A percentile compares a stretch with the other conserved stretches of the same genome.
Conservation (phyloP, 1,140 invertebrate species). For the Apis florea region DNA sequence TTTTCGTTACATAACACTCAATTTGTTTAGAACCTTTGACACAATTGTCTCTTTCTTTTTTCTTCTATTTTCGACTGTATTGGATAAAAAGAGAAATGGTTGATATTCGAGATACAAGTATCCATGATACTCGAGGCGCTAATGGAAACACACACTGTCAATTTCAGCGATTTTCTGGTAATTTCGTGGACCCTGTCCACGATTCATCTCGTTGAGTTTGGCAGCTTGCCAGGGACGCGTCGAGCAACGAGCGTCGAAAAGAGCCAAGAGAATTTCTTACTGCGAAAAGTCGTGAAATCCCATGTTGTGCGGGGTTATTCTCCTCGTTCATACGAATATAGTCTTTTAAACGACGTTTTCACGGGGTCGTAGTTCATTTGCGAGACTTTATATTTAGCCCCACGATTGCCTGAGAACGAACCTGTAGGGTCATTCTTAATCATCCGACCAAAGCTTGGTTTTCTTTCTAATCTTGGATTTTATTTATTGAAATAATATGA, state of each 20-base stretch:
- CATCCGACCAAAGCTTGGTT: background rate
- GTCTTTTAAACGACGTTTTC: constrained; percentile 47
- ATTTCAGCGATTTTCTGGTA: constrained; percentile 36
- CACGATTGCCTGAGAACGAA: background rate
- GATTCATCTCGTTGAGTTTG: constrained; percentile 53
- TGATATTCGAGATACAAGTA: background rate
- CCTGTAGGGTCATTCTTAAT: background rate
- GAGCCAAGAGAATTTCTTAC: constrained; percentile 49
- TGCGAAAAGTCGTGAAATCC: constrained; percentile 65
- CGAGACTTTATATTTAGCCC: constrained; percentile 74
- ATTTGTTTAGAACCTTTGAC: too few species aligned
- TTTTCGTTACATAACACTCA: too few species aligned
- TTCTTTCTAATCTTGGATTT: background rate
- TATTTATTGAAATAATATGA: too few species aligned
- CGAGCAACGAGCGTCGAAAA: constrained; percentile 38
- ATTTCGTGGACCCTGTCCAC: constrained; percentile 25
- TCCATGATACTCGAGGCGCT: background rate
- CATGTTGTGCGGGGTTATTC: constrained; percentile 49
- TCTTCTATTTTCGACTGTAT: background rate
- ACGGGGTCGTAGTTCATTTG: constrained; percentile 57
- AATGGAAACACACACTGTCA: constrained; percentile 3
- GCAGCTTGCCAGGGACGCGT: constrained; percentile 46
- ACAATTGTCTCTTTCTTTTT: background rate
- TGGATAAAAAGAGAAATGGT: background rate
- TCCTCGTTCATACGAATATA: constrained; percentile 54